These are phyloP conservation scores for Ibidorhyncha struthersii DNA, from an alignment of 2,113 vertebrate genomes.

Conservation along the genomic window DNA sequence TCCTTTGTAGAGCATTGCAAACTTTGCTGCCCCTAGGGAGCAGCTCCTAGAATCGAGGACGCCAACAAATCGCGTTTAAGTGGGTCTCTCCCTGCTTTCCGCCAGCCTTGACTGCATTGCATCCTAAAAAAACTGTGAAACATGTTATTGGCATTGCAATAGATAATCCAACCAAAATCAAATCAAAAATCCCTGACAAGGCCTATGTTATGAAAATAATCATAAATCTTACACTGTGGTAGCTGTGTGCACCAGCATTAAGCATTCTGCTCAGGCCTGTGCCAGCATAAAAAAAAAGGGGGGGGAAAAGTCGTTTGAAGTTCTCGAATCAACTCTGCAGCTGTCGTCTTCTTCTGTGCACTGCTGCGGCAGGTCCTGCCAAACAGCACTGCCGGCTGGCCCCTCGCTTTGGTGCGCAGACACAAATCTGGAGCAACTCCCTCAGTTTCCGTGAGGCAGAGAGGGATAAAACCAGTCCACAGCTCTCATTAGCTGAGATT, in stretches of 20 bases:
- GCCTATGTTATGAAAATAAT: slow-evolving; percentile 46
- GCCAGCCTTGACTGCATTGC: not conserved
- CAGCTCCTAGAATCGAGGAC: not conserved
- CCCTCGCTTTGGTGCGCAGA: not conserved
- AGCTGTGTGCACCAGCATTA: not conserved
- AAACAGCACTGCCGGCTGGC: not conserved
- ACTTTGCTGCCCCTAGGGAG: slow-evolving; percentile 4
- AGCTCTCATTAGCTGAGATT: not conserved
- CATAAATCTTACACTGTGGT: slow-evolving; percentile 4
- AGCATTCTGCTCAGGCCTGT: slow-evolving; percentile 7
- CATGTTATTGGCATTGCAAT: slow-evolving; percentile 26
- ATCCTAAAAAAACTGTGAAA: slow-evolving; percentile 30
- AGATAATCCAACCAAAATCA: slow-evolving; percentile 42
- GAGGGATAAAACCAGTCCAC: not conserved
- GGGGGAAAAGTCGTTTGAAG: not conserved
- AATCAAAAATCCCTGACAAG: slow-evolving; percentile 53
- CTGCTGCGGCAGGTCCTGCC: not conserved
- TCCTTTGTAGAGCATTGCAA: slow-evolving; percentile 44
- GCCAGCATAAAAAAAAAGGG: not conserved
- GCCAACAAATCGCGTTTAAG: slow-evolving; percentile 18
- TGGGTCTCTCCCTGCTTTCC: slow-evolving; percentile 8
- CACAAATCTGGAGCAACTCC: not conserved
- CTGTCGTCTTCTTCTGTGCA: not conserved
- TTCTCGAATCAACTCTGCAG: not conserved
- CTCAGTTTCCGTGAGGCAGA: not conserved